These are phyloP conservation scores for Cheilosia scutellata DNA, from an alignment of 2,888 invertebrate species.

Conservation along the genomic window DNA sequence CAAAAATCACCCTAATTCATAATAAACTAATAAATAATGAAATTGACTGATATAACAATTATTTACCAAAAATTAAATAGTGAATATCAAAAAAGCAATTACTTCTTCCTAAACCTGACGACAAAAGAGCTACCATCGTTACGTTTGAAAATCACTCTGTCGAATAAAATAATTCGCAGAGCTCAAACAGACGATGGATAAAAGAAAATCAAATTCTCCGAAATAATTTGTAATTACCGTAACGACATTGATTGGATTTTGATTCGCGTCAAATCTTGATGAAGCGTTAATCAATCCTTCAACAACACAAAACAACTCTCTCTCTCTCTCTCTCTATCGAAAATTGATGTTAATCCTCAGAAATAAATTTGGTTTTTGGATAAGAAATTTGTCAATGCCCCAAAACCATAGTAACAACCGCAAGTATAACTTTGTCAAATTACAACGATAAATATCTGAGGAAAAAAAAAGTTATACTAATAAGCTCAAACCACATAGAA, in stretches of 20 bases:
- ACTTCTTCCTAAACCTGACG: too few species aligned
- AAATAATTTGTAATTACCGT: constrained; percentile 31
- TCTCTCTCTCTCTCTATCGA: neutral
- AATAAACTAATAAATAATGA: too few species aligned
- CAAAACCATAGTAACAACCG: too few species aligned
- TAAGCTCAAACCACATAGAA: too few species aligned
- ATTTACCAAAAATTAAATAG: too few species aligned
- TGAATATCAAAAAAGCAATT: too few species aligned
- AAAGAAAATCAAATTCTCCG: constrained; percentile 46
- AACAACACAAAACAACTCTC: neutral
- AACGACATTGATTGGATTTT: constrained; percentile 24
- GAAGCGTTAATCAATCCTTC: constrained; percentile 45
- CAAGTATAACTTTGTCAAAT: too few species aligned
- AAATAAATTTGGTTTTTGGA: neutral
- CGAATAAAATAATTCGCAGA: neutral
- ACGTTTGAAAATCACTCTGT: constrained; percentile 17
- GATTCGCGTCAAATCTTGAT: constrained; percentile 33
- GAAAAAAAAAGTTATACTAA: too few species aligned
- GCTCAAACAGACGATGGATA: constrained; percentile 14
- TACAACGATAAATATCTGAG: too few species aligned
- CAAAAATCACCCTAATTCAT: too few species aligned
- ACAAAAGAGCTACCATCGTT: constrained; percentile 21
- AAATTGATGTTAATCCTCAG: neutral
- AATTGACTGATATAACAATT: too few species aligned
- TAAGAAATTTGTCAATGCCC: too few species aligned